Conservation (phyloP, 2,113 vertebrate species). For the Tamias sibiricus region DNA sequence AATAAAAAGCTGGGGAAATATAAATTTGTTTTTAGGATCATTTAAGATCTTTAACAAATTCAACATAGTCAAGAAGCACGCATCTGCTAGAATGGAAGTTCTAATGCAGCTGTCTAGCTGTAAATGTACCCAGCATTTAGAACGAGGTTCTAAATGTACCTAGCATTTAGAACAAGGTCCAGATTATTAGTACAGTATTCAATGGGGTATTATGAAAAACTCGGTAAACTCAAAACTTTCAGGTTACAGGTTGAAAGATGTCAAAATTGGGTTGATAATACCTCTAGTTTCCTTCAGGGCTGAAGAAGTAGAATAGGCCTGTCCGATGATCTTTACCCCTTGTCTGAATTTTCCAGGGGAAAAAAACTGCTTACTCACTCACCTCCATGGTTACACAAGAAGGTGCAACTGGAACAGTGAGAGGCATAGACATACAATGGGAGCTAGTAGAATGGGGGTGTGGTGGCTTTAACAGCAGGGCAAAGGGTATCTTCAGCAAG, state of each 20-base stretch:
- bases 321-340: not conserved
- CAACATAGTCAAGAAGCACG: not conserved
- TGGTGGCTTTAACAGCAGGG: not conserved
- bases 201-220: not conserved
- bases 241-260: not conserved
- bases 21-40: not conserved
- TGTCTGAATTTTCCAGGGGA: conserved; percentile 39
- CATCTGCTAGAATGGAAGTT: not conserved
- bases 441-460: not conserved
- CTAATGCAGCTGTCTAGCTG: not conserved
- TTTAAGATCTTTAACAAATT: not conserved
- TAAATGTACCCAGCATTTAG: not conserved
- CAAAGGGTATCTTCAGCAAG: conserved; percentile 48
- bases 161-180: not conserved
- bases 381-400: conserved; percentile 27
- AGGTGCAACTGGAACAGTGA: conserved; percentile 33
- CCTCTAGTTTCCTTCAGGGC: not conserved
- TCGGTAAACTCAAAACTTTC: not conserved
- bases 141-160: not conserved
- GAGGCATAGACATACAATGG: not conserved
- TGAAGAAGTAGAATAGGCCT: not conserved
- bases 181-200: no score
- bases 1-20: not conserved
- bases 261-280: not conserved
- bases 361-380: not conserved